These are phyloP conservation scores for Herminia tarsipennalis DNA, from an alignment of 2,888 invertebrate species.

Conservation along the genomic window DNA sequence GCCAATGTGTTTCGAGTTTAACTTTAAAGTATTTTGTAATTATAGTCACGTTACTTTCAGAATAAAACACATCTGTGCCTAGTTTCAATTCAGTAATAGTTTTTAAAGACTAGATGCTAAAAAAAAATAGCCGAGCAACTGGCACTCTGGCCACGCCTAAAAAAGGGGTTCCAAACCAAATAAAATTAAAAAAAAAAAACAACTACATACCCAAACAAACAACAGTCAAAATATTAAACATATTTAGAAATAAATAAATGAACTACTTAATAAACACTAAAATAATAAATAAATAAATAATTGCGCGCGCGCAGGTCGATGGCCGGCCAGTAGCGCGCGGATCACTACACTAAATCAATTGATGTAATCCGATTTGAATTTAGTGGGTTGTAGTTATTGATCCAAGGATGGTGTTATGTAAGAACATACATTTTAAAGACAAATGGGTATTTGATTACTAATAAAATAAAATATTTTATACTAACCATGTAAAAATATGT, in stretches of 20 bases:
- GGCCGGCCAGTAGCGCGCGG: slow-evolving; percentile 49
- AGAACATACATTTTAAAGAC: neutral
- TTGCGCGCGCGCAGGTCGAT: slow-evolving; percentile 47
- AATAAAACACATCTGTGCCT: no score
- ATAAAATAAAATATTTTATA: no score
- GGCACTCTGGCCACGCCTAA: no score
- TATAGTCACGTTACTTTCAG: no score
- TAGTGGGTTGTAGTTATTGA: slow-evolving; percentile 64
- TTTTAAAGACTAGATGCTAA: no score
- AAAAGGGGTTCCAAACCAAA: no score
- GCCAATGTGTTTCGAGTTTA: no score
- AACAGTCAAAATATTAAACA: slow-evolving; percentile 58
- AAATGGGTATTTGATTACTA: neutral
- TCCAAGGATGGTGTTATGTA: slow-evolving; percentile 51
- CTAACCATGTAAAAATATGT: no score
- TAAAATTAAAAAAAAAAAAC: slow-evolving; percentile 4
- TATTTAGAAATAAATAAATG: slow-evolving; percentile 38
- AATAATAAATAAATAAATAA: slow-evolving; percentile 28
- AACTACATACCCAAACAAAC: slow-evolving; percentile 60
- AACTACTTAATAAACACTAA: slow-evolving; percentile 10
- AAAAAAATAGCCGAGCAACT: no score
- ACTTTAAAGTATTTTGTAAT: no score
- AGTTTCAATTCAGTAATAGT: no score
- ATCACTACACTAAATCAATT: slow-evolving; percentile 59
- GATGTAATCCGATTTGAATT: slow-evolving; percentile 60